Percentiles rank a stretch among this genome's conserved stretches.
These are phyloP conservation scores for Caenorhabditis elegans DNA, from an alignment of 1,140 invertebrate species.

Conservation along the genomic window DNA sequence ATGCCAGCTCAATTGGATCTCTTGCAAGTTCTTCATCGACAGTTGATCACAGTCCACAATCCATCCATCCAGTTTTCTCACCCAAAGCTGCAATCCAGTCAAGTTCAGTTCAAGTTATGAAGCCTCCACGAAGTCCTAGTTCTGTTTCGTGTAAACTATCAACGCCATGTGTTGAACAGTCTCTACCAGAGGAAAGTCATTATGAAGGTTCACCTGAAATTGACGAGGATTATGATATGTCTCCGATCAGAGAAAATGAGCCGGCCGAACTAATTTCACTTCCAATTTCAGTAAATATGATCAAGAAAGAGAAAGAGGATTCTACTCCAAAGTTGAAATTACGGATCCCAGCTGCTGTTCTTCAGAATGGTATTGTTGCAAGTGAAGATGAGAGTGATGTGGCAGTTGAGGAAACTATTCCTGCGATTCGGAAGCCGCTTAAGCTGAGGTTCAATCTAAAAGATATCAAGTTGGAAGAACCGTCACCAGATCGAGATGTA, in stretches of 20 bases:
- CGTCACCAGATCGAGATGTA: neutral
- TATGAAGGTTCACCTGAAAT: slow-evolving; percentile 9
- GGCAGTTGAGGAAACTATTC: neutral
- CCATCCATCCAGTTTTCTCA: too few relatives aligned
- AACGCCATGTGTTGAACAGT: too few relatives aligned
- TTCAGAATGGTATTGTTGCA: neutral
- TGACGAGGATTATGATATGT: neutral
- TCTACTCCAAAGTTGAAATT: neutral
- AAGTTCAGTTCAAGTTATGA: too few relatives aligned
- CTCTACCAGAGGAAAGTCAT: too few relatives aligned
- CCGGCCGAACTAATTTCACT: neutral
- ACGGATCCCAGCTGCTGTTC: neutral
- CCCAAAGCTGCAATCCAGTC: too few relatives aligned
- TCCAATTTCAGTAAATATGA: neutral
- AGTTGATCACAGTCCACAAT: too few relatives aligned
- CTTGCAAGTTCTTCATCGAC: neutral
- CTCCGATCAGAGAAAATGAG: neutral
- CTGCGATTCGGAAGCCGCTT: neutral
- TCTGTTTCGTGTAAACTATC: too few relatives aligned
- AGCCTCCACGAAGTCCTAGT: too few relatives aligned
- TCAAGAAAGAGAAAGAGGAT: neutral
- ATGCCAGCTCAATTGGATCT: neutral
- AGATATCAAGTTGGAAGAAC: neutral
- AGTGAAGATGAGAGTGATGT: too few relatives aligned
- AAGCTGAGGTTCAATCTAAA: neutral